Evolutionary conservation across 2,797 vertebrate genomes (phyloP).

Genomic region (Jordanella pulchra): DNA sequence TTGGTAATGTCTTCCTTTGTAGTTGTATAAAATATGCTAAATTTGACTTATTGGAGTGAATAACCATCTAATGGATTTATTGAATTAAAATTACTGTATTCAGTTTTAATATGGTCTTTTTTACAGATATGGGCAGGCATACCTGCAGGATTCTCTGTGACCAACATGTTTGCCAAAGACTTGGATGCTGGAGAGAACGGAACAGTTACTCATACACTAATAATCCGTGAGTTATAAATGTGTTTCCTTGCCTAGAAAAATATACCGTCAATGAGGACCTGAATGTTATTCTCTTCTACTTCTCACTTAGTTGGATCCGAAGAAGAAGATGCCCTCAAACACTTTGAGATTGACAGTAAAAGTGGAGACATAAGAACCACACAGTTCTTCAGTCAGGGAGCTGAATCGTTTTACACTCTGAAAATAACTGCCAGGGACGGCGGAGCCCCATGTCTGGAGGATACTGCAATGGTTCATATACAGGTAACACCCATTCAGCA

Average conservation of each 20-base stretch:
- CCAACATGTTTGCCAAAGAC: slow-evolving; percentile 90
- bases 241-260: background rate
- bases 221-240: slow-evolving; percentile 78
- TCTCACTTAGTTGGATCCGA: slow-evolving; percentile 20
- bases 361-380: slow-evolving; percentile 87
- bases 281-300: background rate
- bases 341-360: slow-evolving; percentile 86
- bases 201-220: slow-evolving; percentile 82
- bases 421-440: slow-evolving; percentile 82
- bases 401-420: slow-evolving; percentile 77
- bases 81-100: background rate
- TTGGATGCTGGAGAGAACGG: slow-evolving; percentile 87
- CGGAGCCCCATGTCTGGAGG: slow-evolving; percentile 79
- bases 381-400: slow-evolving; percentile 66
- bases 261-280: background rate
- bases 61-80: background rate
- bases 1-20: too few relatives aligned
- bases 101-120: background rate
- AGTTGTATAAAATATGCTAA: too few relatives aligned
- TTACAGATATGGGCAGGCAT: slow-evolving; percentile 85
- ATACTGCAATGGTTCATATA: slow-evolving; percentile 78
- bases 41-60: too few relatives aligned
- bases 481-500: slow-evolving; percentile 77
- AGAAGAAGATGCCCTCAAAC: slow-evolving; percentile 67
- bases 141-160: slow-evolving; percentile 81